A percentile compares a stretch with the other conserved stretches of the same genome.
These are phyloP conservation scores for Caenorhabditis angaria DNA, from an alignment of 2,888 invertebrate genomes.

Conservation along the genomic window DNA sequence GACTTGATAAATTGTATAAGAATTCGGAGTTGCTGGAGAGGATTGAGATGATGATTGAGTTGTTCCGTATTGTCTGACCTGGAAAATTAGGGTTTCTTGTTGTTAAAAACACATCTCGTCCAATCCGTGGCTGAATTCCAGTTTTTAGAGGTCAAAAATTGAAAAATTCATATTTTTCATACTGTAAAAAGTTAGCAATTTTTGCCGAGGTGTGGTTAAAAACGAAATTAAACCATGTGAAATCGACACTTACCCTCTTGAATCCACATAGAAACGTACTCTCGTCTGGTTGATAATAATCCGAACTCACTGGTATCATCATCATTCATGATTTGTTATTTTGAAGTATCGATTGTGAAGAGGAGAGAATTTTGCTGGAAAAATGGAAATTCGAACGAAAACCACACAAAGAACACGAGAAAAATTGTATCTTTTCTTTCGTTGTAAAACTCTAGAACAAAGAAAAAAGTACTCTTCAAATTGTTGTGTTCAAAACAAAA, in stretches of 20 bases:
- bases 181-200: not conserved
- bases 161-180: not conserved
- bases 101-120: not conserved
- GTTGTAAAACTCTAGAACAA: too few relatives aligned
- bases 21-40: slow-evolving; percentile 32
- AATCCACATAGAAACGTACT: slow-evolving; percentile 55
- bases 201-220: too few relatives aligned
- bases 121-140: too few relatives aligned
- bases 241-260: slow-evolving; percentile 33
- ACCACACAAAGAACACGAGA: not conserved
- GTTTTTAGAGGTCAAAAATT: too few relatives aligned
- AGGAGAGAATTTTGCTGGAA: not conserved
- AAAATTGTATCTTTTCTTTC: too few relatives aligned
- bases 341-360: not conserved
- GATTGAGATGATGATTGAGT: slow-evolving; percentile 38
- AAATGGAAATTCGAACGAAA: not conserved
- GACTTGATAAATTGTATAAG: slow-evolving; percentile 44
- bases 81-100: not conserved
- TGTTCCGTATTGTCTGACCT: slow-evolving; percentile 59
- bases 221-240: not conserved
- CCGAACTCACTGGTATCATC: slow-evolving; percentile 32
- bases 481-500: not conserved
- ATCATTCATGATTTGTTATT: slow-evolving; percentile 33
- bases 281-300: slow-evolving; percentile 50
- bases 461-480: not conserved